Evolutionary conservation across 2,888 invertebrate species (phyloP).

Genomic region (Tridacna crocea): DNA sequence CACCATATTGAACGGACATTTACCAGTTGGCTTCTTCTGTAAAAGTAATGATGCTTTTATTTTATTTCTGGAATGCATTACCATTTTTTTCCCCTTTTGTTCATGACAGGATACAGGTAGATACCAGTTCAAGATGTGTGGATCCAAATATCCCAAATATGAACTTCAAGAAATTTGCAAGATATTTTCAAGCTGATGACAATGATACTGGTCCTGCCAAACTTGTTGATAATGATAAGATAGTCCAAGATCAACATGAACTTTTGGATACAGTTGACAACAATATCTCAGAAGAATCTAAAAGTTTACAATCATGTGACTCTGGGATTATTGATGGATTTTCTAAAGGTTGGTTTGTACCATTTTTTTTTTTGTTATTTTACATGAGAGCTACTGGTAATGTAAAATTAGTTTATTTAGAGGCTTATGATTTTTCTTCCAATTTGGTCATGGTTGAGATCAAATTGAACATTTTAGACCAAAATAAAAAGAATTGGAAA

Average conservation of each 20-base stretch:
- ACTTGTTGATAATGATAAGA: neutral
- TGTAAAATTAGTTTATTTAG: too few relatives aligned
- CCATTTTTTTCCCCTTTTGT: too few relatives aligned
- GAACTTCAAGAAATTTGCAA: slow-evolving; percentile 73
- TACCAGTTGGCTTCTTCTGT: too few relatives aligned
- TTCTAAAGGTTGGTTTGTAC: slow-evolving; percentile 28
- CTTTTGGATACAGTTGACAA: slow-evolving; percentile 41
- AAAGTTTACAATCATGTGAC: slow-evolving; percentile 68
- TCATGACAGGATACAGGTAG: slow-evolving; percentile 83
- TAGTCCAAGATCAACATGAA: neutral
- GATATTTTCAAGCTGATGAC: slow-evolving; percentile 56
- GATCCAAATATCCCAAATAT: slow-evolving; percentile 89
- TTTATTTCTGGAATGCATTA: too few relatives aligned
- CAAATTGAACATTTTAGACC: too few relatives aligned
- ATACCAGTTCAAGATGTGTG: slow-evolving; percentile 86
- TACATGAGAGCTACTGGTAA: neutral
- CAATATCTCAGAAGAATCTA: slow-evolving; percentile 48
- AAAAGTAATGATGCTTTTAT: too few relatives aligned
- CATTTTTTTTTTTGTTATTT: neutral
- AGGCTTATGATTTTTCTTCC: too few relatives aligned
- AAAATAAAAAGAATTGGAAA: too few relatives aligned
- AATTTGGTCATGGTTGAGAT: too few relatives aligned
- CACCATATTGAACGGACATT: too few relatives aligned
- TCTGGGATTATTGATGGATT: slow-evolving; percentile 66
- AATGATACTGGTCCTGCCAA: neutral